Evolutionary conservation across 2,888 invertebrate genomes (phyloP).

Genomic region (Zelleria hepariella): DNA sequence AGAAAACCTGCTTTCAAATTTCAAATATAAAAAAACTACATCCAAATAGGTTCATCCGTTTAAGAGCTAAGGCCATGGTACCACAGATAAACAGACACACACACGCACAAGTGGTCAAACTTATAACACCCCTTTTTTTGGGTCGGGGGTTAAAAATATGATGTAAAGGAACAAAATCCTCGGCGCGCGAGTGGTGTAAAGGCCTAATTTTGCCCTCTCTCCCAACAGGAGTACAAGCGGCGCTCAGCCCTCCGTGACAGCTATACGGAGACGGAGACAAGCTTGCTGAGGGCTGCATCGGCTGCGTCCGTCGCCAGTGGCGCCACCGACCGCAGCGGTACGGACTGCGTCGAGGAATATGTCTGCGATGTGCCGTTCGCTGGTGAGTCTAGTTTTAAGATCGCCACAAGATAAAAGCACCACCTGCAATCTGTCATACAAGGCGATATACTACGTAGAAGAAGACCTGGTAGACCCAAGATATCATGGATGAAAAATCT

Average conservation of each 20-base stretch:
- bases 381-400: conserved; percentile 69
- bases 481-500: no score
- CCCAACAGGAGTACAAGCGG: conserved; percentile 83
- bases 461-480: no score
- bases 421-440: neutral
- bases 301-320: conserved; percentile 82
- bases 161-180: no score
- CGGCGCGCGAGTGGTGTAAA: neutral
- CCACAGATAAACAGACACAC: no score
- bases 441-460: neutral
- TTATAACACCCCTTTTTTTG: no score
- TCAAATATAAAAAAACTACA: no score
- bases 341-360: conserved; percentile 87
- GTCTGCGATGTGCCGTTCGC: conserved; percentile 90
- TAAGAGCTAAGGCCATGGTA: no score
- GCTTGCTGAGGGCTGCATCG: conserved; percentile 83
- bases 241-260: conserved; percentile 81
- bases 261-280: conserved; percentile 86
- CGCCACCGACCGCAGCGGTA: conserved; percentile 85
- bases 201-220: neutral
- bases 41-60: no score
- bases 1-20: no score
- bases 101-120: no score
- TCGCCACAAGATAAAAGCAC: neutral
- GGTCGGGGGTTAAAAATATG: no score